Conservation (phyloP, 1,140 invertebrate species). For the Temnothorax curvispinosus region DNA sequence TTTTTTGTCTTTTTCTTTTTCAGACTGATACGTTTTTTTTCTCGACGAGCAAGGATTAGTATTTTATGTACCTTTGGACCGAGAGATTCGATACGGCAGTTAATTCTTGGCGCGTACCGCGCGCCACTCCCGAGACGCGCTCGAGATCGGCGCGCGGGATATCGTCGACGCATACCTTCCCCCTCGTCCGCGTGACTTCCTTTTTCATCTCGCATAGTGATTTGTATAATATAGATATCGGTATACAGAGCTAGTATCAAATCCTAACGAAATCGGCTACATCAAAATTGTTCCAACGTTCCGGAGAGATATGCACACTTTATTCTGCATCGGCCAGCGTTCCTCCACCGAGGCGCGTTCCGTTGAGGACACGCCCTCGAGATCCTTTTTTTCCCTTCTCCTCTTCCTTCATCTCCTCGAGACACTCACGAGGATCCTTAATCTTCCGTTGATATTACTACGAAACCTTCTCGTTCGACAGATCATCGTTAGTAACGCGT, state of each 20-base stretch:
- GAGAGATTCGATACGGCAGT: slow-evolving; percentile 74
- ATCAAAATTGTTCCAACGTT: slow-evolving; percentile 76
- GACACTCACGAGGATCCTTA: not conserved
- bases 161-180: slow-evolving; percentile 63
- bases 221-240: slow-evolving; percentile 72
- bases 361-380: slow-evolving; percentile 38
- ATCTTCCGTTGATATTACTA: slow-evolving; percentile 24
- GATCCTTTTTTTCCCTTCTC: not conserved
- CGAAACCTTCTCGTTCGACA: slow-evolving; percentile 44
- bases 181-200: slow-evolving; percentile 50
- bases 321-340: slow-evolving; percentile 55
- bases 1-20: slow-evolving; percentile 42
- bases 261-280: slow-evolving; percentile 73
- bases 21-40: slow-evolving; percentile 58
- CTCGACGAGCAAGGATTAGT: slow-evolving; percentile 46
- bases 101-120: slow-evolving; percentile 25
- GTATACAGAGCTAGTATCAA: slow-evolving; percentile 76
- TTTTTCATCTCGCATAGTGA: slow-evolving; percentile 63
- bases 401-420: not conserved
- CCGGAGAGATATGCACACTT: slow-evolving; percentile 76
- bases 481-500: slow-evolving; percentile 33
- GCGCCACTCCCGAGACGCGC: not conserved
- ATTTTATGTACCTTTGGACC: slow-evolving; percentile 57
- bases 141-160: slow-evolving; percentile 11
- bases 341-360: slow-evolving; percentile 43